Percentiles rank a stretch among this genome's conserved stretches.
Conservation (phyloP, 37 sponge, comb jelly and placozoan species). For the Aplysina aerophoba region DNA sequence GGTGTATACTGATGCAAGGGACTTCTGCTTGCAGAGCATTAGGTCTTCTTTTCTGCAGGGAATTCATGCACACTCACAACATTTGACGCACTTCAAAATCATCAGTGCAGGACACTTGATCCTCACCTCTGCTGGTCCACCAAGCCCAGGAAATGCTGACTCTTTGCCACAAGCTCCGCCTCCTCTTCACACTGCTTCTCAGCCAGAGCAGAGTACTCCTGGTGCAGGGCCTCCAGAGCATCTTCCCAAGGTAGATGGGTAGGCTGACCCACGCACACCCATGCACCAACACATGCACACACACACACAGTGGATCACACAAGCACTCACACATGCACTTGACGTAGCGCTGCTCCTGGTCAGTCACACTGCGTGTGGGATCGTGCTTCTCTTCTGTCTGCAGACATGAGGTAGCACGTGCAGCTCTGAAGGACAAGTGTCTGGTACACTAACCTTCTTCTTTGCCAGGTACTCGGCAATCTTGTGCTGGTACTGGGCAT, state of each 20-base stretch:
- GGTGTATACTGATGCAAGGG: conserved; percentile 59
- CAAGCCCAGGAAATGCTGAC: conserved; percentile 52
- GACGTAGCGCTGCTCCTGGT: conserved; percentile 91
- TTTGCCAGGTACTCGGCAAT: conserved; percentile 85
- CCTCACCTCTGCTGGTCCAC: conserved; percentile 69
- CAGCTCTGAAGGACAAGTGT: background rate
- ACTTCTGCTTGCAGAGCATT: conserved; percentile 38
- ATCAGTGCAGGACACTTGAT: background rate
- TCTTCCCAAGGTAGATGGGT: conserved; percentile 13
- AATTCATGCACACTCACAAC: background rate
- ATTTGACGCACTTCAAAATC: background rate
- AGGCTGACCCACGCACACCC: background rate
- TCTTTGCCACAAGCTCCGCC: conserved; percentile 52
- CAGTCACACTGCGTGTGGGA: conserved; percentile 77
- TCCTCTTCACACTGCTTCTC: conserved; percentile 38
- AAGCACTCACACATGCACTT: conserved; percentile 64
- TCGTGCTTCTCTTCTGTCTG: conserved; percentile 86
- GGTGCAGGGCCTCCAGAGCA: conserved; percentile 67
- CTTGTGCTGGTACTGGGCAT: conserved; percentile 81
- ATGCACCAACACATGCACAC: background rate
- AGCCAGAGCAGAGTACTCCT: conserved; percentile 58
- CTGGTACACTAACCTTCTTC: conserved; percentile 66
- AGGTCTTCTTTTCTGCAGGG: conserved; percentile 49
- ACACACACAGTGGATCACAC: background rate
- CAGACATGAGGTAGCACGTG: no score